Evolutionary conservation across 1,140 invertebrate genomes (phyloP).

Genomic region (Dendroctonus ponderosae): DNA sequence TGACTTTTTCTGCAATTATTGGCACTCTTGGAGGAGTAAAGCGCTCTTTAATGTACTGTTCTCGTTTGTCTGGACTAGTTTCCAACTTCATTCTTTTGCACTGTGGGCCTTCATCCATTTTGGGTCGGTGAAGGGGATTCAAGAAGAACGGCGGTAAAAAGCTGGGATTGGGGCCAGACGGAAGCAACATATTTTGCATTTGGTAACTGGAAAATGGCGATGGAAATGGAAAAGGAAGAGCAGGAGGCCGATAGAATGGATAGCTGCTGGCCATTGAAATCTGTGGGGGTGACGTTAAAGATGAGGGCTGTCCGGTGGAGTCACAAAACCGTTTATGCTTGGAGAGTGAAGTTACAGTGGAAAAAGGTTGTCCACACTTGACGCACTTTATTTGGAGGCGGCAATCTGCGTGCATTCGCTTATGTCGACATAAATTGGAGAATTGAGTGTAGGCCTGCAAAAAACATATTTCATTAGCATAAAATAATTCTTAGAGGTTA

Average conservation of each 20-base stretch:
- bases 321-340: conserved; percentile 86
- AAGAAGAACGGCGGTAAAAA: conserved; percentile 58
- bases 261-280: conserved; percentile 56
- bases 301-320: conserved; percentile 56
- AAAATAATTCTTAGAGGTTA: not conserved
- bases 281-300: conserved; percentile 54
- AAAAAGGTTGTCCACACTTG: conserved; percentile 90
- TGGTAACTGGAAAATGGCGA: conserved; percentile 55
- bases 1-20: conserved; percentile 57
- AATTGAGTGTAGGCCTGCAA: conserved; percentile 98
- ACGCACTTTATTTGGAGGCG: conserved; percentile 86
- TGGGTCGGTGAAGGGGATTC: conserved; percentile 49
- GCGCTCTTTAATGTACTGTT: conserved; percentile 47
- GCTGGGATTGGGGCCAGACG: conserved; percentile 49
- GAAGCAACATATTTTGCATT: conserved; percentile 57
- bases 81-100: conserved; percentile 45
- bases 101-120: conserved; percentile 38
- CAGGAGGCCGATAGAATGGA: conserved; percentile 63
- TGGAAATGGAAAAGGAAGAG: conserved; percentile 50
- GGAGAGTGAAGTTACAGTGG: conserved; percentile 78
- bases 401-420: conserved; percentile 95
- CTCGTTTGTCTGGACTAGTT: conserved; percentile 36
- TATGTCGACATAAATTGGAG: conserved; percentile 98
- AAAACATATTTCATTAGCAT: conserved; percentile 37
- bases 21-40: conserved; percentile 53